phyloP scores from a whole-genome alignment of 2,888 invertebrate genomes.

The Ditula angustiorana region DNA sequence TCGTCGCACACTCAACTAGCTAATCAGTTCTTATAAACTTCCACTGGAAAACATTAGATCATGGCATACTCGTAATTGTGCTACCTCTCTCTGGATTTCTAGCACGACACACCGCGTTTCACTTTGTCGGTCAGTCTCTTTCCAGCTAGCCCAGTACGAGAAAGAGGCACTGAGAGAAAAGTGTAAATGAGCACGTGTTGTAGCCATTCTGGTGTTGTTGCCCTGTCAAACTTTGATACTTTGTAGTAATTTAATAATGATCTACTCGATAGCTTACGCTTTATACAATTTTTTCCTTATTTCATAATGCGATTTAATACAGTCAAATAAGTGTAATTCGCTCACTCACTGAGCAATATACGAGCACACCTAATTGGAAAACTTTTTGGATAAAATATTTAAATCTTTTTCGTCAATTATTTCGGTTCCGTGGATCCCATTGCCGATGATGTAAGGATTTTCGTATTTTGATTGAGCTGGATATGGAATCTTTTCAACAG shows the following conservation, averaged over 20 bases:
- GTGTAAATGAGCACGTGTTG: too few species aligned
- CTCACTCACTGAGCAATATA: conserved; percentile 44
- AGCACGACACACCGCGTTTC: too few species aligned
- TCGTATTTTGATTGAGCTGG: conserved; percentile 2
- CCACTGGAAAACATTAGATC: too few species aligned
- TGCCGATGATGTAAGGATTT: conserved; percentile 1
- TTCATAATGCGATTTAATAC: background rate
- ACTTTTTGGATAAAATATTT: conserved; percentile 43
- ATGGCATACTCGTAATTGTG: too few species aligned
- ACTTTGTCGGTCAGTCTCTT: too few species aligned
- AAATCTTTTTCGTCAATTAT: conserved; percentile 42
- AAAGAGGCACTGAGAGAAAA: too few species aligned
- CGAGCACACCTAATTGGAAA: conserved; percentile 43
- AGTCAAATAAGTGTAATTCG: conserved; percentile 25
- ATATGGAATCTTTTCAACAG: background rate
- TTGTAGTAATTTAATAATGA: background rate
- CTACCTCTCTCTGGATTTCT: too few species aligned
- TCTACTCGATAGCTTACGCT: background rate
- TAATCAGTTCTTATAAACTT: too few species aligned
- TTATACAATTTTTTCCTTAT: background rate
- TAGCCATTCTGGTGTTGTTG: too few species aligned
- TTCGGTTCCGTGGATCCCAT: conserved; percentile 10
- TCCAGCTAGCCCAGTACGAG: too few species aligned
- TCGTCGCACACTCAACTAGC: too few species aligned
- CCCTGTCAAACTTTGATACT: too few species aligned